Base-by-base conservation (phyloP, 1,140 invertebrate genomes). In the Drosophila melanogaster region DNA sequence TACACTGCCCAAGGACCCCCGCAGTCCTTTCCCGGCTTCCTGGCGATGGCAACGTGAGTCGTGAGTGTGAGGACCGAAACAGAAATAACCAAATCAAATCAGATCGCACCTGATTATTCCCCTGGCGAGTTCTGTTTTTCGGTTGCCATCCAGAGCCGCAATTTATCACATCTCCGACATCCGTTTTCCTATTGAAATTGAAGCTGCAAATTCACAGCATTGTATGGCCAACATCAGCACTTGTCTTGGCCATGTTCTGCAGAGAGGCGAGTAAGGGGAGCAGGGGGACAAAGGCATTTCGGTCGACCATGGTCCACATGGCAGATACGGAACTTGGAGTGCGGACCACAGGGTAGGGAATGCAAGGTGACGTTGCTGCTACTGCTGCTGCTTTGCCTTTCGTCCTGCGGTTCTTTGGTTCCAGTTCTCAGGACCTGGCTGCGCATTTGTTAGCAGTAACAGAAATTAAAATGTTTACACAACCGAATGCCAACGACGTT, bases 381-480 rank as follows among this genome's bases (percentile, higher is more conserved):
- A n/a, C n/a, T 59, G 56, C 58, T 19, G 56, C 30, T 33, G 24
- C 30, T 19, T 76, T 65, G 75, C 30, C 50, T 62, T 17, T 64
- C 61, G 44, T 61, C 57, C 38, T 83, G 79, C 60, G 75, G 83
- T 70, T 70, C 67, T 49, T 70, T 70, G 35, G 67, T 40, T 14
- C 47, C 49, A 38, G 51, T 22, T 43, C 47, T n/a, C 47, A 46
- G 50, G 11, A 37, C 40, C 40, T 43, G 67, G 67, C 70, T 87
- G 81, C 70, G 60, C 81, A 86, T 87, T 87, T 87, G 83, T 83
- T 81, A 77, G 83, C 64, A 67, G 64, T 77, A 74, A 73, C 67
- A 71, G 80, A 89, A 89, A 89, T 89, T 89, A 89, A 89, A 89
- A 89, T 89, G 84, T 89, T 89, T 89, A 89, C 84, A 89, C 84